phyloP scores from a whole-genome alignment of 2,888 invertebrate genomes.

The Heliconius aoede region DNA sequence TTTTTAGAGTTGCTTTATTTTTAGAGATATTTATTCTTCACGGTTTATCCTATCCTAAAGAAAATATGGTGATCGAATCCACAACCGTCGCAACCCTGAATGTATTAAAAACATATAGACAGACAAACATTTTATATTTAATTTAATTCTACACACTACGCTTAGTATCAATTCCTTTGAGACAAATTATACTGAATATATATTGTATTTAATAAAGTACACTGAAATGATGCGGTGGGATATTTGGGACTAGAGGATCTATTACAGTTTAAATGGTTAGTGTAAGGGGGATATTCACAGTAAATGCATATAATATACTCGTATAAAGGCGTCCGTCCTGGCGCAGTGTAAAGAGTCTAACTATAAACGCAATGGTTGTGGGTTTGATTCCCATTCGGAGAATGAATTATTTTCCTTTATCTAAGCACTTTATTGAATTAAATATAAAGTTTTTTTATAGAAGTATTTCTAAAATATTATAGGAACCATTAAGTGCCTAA shows the following conservation, averaged over 20 bases:
- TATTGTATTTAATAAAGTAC: not conserved
- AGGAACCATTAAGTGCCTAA: too few species aligned
- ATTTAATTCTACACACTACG: not conserved
- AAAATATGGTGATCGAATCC: too few species aligned
- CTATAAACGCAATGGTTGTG: not conserved
- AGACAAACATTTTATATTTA: not conserved
- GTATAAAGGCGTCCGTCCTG: too few species aligned
- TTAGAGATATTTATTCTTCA: too few species aligned
- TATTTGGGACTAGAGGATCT: not conserved
- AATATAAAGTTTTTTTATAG: too few species aligned
- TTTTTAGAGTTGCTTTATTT: too few species aligned
- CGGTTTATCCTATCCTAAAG: too few species aligned
- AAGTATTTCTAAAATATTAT: too few species aligned
- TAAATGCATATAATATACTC: not conserved
- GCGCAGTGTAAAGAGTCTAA: not conserved
- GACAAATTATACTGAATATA: not conserved
- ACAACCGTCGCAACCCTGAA: too few species aligned
- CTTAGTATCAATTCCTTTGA: not conserved
- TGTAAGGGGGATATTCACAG: not conserved
- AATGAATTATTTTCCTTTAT: not conserved
- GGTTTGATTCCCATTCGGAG: not conserved
- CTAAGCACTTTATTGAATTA: not conserved
- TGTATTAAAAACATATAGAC: not conserved
- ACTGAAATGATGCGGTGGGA: constrained; percentile 7
- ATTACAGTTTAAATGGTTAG: not conserved